Evolutionary conservation across 2,888 invertebrate genomes (phyloP), one percentile per base, ranked within the genome.

Genomic region (Kryphioiulus occultus): DNA sequence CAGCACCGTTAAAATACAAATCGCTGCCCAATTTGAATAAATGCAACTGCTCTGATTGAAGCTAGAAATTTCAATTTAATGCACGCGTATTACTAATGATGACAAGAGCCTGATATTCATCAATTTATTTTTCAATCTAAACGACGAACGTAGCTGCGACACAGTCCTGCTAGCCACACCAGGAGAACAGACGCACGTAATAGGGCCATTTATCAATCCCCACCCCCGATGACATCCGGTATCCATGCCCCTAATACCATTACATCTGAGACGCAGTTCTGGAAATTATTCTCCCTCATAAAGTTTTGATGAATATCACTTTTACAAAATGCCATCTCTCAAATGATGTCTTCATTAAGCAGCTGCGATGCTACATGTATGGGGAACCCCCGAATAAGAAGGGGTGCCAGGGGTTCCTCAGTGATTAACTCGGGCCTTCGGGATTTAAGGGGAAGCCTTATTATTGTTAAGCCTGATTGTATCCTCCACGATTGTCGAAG

Each of bases 121-220:
- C 78, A 78, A 78, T 78, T 78, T 78, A 78, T 78, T 78, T 78
- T 78, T 78, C 78, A 78, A 78, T 78, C 78, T 78, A 78, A 78
- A 78, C 78, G 78, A 78, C 78, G 30, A 78, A 30, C 30, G 30
- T 53, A 53, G 30, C 78, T 78, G 78, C 78, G 78, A 78, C 78
- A 53, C 9, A 78, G 30, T 78, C 78, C 68, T 68, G 78, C 78
- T 68, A 15, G 30, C 30, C 26, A 30, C 78, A 78, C 78, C 78
- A 78, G 30, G 78, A 78, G 78, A 15, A 78, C 26, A 78, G 26
- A 78, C 15, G 26, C 78, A 30, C 78, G 78, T 78, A 78, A 78
- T 78, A 17, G 78, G 10, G 78, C 78, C 26, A 78, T 78, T 78
- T 78, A 78, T 78, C 78, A 78, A 78, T 15, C 30, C 78, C 78